These are phyloP conservation scores for Sebastes aleutianus DNA, from an alignment of 2,797 vertebrate genomes.

Conservation along the genomic window DNA sequence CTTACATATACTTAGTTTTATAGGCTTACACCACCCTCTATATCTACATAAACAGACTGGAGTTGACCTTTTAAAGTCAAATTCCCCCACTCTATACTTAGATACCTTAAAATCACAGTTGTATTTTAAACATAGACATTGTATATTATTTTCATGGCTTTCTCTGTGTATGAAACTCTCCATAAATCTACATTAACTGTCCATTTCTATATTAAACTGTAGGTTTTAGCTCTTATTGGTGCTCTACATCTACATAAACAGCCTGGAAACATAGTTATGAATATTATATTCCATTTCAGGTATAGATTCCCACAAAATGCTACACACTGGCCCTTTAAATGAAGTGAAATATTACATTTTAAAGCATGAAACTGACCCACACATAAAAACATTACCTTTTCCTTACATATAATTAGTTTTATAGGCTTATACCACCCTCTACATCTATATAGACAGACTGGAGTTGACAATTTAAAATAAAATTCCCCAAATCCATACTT, in stretches of 20 bases:
- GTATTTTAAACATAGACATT: not conserved
- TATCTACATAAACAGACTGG: not conserved
- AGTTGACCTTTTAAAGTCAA: not conserved
- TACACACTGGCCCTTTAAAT: no score
- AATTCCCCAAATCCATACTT: not conserved
- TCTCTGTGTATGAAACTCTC: not conserved
- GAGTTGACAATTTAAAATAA: not conserved
- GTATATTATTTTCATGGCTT: not conserved
- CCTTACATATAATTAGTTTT: not conserved
- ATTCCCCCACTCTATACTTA: not conserved
- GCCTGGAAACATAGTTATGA: no score
- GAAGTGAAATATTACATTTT: no score
- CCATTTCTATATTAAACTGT: no score
- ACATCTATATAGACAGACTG: not conserved
- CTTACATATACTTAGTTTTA: not conserved
- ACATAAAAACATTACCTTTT: not conserved
- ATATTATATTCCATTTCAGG: no score
- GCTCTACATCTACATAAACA: not conserved
- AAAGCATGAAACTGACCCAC: not conserved
- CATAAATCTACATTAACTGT: not conserved
- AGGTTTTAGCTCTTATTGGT: not conserved
- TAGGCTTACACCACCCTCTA: not conserved
- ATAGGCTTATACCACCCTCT: not conserved
- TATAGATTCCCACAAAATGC: no score
- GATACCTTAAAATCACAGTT: not conserved